These are phyloP conservation scores for Acanthurus lineatus DNA, from an alignment of 2,797 vertebrate species.

Conservation along the genomic window DNA sequence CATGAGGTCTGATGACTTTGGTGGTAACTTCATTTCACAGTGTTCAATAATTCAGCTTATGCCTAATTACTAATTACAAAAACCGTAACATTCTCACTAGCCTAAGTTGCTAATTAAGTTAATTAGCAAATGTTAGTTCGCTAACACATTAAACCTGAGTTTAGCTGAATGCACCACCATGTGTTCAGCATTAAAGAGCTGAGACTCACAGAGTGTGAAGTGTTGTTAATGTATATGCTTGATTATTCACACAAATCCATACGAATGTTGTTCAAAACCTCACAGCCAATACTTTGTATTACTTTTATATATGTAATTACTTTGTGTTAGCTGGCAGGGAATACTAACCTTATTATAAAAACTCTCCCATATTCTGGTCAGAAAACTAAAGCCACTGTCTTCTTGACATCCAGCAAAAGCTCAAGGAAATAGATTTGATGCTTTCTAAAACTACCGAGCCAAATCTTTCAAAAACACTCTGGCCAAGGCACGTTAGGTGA, in stretches of 20 bases:
- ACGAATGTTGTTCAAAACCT: not conserved
- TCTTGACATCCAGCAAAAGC: not conserved
- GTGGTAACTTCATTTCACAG: not conserved
- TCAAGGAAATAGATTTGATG: constrained; percentile 14
- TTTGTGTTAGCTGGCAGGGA: not conserved
- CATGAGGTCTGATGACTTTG: not conserved
- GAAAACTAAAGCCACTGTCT: not conserved
- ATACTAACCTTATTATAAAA: not conserved
- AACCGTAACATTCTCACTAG: not conserved
- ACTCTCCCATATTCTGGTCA: not conserved
- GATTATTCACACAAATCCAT: not conserved
- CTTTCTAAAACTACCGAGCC: constrained; percentile 17
- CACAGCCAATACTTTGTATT: too few species aligned
- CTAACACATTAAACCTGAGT: too few species aligned
- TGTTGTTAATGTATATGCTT: not conserved
- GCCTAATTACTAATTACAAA: too few species aligned
- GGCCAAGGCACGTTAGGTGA: constrained; percentile 37
- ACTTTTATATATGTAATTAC: too few species aligned
- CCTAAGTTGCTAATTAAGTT: too few species aligned
- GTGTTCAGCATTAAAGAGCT: too few species aligned
- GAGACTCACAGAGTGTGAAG: too few species aligned
- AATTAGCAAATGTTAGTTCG: not conserved
- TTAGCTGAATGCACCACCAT: too few species aligned
- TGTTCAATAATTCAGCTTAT: not conserved
- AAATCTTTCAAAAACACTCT: constrained; percentile 20